Conservation (phyloP, 2,888 invertebrate species). For the Nephrotoma flavescens region DNA sequence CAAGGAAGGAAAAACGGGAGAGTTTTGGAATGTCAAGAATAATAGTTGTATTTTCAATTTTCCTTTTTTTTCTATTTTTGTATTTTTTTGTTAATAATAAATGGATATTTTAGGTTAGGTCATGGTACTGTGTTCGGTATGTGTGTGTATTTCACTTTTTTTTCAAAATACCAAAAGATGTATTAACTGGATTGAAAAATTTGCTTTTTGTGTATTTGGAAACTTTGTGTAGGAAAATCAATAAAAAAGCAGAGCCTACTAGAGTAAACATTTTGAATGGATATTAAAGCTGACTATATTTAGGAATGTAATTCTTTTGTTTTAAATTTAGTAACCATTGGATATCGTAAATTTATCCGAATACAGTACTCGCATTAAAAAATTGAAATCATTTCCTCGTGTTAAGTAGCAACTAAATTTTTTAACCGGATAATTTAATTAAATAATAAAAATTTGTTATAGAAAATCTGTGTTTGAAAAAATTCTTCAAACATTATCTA, state of each 20-base stretch:
- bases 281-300: not conserved
- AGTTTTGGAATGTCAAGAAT: not conserved
- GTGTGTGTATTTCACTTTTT: not conserved
- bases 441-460: too few relatives aligned
- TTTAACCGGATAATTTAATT: too few relatives aligned
- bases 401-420: too few relatives aligned
- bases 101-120: slow-evolving; percentile 1
- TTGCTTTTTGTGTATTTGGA: not conserved
- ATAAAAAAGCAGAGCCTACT: not conserved
- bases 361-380: too few relatives aligned
- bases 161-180: not conserved
- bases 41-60: slow-evolving; percentile 1
- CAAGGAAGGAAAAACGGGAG: not conserved
- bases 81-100: not conserved
- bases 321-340: too few relatives aligned
- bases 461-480: too few relatives aligned
- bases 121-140: not conserved
- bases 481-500: too few relatives aligned
- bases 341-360: too few relatives aligned
- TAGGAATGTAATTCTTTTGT: too few relatives aligned
- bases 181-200: not conserved
- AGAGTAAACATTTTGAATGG: not conserved
- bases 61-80: not conserved
- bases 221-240: not conserved
- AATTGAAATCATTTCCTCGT: too few relatives aligned